These are phyloP conservation scores for Halictus quadricinctus DNA, from an alignment of 2,888 invertebrate genomes.

Conservation along the genomic window DNA sequence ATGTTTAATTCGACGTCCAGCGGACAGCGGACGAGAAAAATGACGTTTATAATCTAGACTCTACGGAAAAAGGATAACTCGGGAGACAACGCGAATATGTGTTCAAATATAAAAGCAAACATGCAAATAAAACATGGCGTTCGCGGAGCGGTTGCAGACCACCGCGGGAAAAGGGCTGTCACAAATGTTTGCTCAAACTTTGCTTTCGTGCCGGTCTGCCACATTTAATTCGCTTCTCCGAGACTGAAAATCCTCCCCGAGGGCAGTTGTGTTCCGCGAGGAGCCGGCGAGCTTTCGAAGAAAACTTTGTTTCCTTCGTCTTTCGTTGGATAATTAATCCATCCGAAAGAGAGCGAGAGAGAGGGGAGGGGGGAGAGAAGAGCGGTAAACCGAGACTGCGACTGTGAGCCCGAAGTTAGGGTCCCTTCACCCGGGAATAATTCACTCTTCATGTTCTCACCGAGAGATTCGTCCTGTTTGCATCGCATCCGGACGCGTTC, in stretches of 20 bases:
- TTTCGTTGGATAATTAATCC: constrained; percentile 42
- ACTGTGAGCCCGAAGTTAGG: constrained; percentile 35
- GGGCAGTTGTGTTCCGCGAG: constrained; percentile 13
- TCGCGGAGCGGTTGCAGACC: neutral
- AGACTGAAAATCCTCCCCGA: constrained; percentile 14
- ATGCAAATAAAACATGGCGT: neutral
- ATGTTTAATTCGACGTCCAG: neutral
- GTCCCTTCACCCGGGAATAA: constrained; percentile 31
- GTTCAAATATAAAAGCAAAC: neutral
- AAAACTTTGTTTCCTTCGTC: constrained; percentile 37
- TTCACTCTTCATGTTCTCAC: constrained; percentile 31
- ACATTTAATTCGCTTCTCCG: neutral
- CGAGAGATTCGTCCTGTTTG: neutral
- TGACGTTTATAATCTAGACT: no score
- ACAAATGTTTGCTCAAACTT: neutral
- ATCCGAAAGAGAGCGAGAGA: constrained; percentile 14
- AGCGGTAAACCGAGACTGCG: constrained; percentile 17
- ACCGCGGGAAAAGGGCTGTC: neutral
- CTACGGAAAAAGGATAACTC: neutral
- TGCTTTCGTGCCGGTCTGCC: neutral
- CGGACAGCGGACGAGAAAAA: neutral
- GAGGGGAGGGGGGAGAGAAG: neutral
- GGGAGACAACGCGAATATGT: neutral
- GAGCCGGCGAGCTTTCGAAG: constrained; percentile 14
- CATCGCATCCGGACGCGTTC: neutral